phyloP scores from a whole-genome alignment of 2,113 vertebrate genomes.

The Lasiurus borealis region DNA sequence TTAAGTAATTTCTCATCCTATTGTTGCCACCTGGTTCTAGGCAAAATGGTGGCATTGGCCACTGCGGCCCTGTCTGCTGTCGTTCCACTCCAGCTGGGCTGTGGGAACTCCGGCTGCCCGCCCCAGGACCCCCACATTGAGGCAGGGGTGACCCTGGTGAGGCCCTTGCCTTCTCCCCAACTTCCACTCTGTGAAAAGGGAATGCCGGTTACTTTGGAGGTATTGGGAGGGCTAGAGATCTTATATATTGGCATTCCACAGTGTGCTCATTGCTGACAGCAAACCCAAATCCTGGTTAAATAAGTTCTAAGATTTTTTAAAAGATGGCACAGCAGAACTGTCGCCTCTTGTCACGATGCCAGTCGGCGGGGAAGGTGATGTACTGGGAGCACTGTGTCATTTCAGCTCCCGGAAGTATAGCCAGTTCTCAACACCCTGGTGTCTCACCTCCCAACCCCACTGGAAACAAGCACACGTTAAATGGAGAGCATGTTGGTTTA shows the following conservation, averaged over 20 bases:
- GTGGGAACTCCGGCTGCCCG: not conserved
- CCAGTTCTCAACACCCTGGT: not conserved
- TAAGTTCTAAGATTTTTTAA: not conserved
- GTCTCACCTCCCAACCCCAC: not conserved
- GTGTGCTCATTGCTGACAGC: not conserved
- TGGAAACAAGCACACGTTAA: slow-evolving; percentile 5
- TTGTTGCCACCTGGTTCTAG: not conserved
- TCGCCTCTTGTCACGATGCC: not conserved
- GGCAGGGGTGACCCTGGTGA: not conserved
- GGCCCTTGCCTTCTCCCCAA: not conserved
- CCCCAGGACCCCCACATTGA: not conserved
- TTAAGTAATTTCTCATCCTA: not conserved
- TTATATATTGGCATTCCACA: not conserved
- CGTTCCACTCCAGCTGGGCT: not conserved
- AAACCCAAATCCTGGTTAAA: not conserved
- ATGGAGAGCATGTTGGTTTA: slow-evolving; percentile 4
- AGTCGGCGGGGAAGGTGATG: not conserved
- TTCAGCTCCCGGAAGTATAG: not conserved
- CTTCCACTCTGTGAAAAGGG: not conserved
- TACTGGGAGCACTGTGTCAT: not conserved
- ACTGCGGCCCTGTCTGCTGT: not conserved
- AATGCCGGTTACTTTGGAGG: not conserved
- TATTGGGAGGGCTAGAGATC: not conserved
- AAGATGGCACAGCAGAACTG: not conserved
- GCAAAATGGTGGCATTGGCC: not conserved